Percentiles rank a stretch among this genome's conserved stretches.
Evolutionary conservation across 2,888 invertebrate genomes (phyloP).

Genomic region (Drosophila kuntzei): DNA sequence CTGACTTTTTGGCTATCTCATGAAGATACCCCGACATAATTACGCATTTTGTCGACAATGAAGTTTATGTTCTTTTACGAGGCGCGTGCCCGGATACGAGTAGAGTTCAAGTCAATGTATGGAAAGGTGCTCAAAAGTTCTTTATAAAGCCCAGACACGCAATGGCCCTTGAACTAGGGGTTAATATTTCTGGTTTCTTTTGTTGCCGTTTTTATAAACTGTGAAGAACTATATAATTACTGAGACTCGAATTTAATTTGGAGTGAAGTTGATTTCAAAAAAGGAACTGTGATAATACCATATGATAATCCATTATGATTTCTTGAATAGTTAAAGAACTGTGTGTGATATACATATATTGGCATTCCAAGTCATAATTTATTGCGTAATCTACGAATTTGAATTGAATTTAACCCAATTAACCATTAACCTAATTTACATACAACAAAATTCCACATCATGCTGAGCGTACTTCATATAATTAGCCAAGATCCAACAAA

Average conservation of each 20-base stretch:
- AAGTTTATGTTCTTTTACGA: slow-evolving; percentile 71
- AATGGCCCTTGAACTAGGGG: slow-evolving; percentile 60
- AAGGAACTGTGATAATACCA: neutral
- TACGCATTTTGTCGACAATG: slow-evolving; percentile 78
- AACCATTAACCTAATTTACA: slow-evolving; percentile 71
- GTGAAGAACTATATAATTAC: slow-evolving; percentile 46
- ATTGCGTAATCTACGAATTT: slow-evolving; percentile 22
- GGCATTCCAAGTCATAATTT: neutral
- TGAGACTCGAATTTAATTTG: slow-evolving; percentile 16
- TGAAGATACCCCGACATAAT: slow-evolving; percentile 49
- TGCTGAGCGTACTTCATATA: slow-evolving; percentile 61
- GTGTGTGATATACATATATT: slow-evolving; percentile 1
- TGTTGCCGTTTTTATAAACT: slow-evolving; percentile 37
- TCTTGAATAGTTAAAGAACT: slow-evolving; percentile 1
- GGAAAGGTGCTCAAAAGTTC: slow-evolving; percentile 49
- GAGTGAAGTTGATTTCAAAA: neutral
- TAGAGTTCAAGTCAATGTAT: slow-evolving; percentile 17
- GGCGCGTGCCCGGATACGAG: slow-evolving; percentile 60
- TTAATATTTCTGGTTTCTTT: slow-evolving; percentile 39
- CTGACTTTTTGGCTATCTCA: slow-evolving; percentile 56
- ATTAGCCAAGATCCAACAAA: slow-evolving; percentile 50
- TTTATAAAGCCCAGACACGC: slow-evolving; percentile 56
- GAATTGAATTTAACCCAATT: slow-evolving; percentile 59
- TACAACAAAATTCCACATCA: slow-evolving; percentile 64
- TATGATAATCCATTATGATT: slow-evolving; percentile 1